Evolutionary conservation across 2,113 vertebrate species (phyloP).

Genomic region (Bambusicola thoracicus): DNA sequence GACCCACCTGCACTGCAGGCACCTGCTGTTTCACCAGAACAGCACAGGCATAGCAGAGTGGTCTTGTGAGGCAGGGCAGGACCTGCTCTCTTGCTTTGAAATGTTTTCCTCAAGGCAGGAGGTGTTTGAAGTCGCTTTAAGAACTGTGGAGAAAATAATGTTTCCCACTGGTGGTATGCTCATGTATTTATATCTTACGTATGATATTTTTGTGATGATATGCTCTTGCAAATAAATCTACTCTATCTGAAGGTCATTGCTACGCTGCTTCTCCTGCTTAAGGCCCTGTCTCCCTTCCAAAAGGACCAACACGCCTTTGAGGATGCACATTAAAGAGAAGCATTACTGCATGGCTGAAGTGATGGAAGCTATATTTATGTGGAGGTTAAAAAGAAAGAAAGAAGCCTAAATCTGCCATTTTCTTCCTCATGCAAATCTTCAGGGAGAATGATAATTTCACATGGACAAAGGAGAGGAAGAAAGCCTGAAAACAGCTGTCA

Average conservation of each 20-base stretch:
- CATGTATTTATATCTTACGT: background rate
- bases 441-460: background rate
- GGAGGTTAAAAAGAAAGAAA: background rate
- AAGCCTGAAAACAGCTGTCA: slow-evolving; percentile 19
- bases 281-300: background rate
- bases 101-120: background rate
- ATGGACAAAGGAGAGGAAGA: slow-evolving; percentile 10
- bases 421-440: slow-evolving; percentile 4
- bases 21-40: background rate
- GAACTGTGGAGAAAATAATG: background rate
- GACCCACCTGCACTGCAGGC: background rate
- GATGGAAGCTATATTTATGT: slow-evolving; percentile 12
- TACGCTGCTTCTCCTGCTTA: background rate
- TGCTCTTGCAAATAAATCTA: background rate
- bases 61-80: background rate
- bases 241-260: background rate
- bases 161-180: background rate
- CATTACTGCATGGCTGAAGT: background rate
- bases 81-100: background rate
- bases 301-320: background rate
- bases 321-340: background rate
- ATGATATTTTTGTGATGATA: background rate
- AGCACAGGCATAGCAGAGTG: background rate
- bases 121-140: background rate
- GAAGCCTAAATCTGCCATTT: slow-evolving; percentile 26